phyloP scores from a whole-genome alignment of 2,797 vertebrate species.

The Tenualosa ilisha region DNA sequence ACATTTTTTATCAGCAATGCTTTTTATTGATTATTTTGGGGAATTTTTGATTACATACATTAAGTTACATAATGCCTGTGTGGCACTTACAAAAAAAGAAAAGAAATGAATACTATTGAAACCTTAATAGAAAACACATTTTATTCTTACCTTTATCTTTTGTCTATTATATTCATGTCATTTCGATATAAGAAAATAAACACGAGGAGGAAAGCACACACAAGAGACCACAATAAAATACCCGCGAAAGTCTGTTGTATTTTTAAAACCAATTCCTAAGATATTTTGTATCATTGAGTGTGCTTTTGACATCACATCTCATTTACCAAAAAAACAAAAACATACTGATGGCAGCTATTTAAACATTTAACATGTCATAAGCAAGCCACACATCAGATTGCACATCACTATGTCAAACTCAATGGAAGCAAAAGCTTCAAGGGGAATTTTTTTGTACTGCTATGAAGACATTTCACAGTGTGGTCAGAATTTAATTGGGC shows the following conservation, averaged over 20 bases:
- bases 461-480: slow-evolving; percentile 17
- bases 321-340: not conserved
- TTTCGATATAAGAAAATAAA: not conserved
- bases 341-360: slow-evolving; percentile 27
- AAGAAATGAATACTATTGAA: not conserved
- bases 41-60: not conserved
- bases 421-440: slow-evolving; percentile 26
- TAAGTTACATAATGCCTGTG: not conserved
- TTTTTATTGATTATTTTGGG: not conserved
- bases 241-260: not conserved
- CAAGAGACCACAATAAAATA: not conserved
- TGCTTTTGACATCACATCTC: not conserved
- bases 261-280: not conserved
- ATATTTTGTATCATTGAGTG: not conserved
- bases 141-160: not conserved
- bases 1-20: not conserved
- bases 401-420: slow-evolving; percentile 29
- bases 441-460: slow-evolving; percentile 2
- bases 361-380: slow-evolving; percentile 48
- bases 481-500: slow-evolving; percentile 35
- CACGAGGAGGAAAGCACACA: too few relatives aligned
- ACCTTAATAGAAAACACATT: not conserved
- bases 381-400: slow-evolving; percentile 42
- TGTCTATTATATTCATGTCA: not conserved
- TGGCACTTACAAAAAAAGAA: not conserved